A percentile compares a stretch with the other conserved stretches of the same genome.
These are phyloP conservation scores for Pharmacophagus antenor DNA, from an alignment of 2,888 invertebrate genomes.

Conservation along the genomic window DNA sequence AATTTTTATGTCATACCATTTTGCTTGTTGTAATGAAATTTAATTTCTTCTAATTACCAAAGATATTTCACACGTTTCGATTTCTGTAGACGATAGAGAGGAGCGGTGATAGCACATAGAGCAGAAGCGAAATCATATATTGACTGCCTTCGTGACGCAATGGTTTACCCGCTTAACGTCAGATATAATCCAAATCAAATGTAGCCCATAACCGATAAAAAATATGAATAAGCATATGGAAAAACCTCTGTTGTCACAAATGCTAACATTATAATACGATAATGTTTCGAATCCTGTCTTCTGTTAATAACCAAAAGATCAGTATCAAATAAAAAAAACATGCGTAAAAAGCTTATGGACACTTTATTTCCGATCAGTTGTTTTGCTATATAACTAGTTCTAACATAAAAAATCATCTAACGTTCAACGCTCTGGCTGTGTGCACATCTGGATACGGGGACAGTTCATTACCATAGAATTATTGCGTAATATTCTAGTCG, in stretches of 20 bases:
- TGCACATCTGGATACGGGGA: conserved; percentile 65
- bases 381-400: conserved; percentile 29
- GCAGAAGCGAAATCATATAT: too few relatives aligned
- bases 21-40: not conserved
- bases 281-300: too few relatives aligned
- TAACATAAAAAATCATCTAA: conserved; percentile 54
- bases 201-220: too few relatives aligned
- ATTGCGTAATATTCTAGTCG: conserved; percentile 72
- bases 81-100: too few relatives aligned
- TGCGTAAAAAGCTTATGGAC: conserved; percentile 22
- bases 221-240: too few relatives aligned
- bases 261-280: not conserved
- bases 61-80: too few relatives aligned
- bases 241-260: not conserved
- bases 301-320: not conserved
- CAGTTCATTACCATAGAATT: conserved; percentile 61
- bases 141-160: too few relatives aligned
- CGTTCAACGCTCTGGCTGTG: conserved; percentile 57
- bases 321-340: not conserved
- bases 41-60: not conserved
- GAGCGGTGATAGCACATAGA: too few relatives aligned
- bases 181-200: too few relatives aligned
- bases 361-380: conserved; percentile 30
- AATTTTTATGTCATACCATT: not conserved
- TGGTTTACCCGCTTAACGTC: too few relatives aligned